These are phyloP conservation scores for Eciton burchellii DNA, from an alignment of 1,140 invertebrate genomes.

Conservation along the genomic window DNA sequence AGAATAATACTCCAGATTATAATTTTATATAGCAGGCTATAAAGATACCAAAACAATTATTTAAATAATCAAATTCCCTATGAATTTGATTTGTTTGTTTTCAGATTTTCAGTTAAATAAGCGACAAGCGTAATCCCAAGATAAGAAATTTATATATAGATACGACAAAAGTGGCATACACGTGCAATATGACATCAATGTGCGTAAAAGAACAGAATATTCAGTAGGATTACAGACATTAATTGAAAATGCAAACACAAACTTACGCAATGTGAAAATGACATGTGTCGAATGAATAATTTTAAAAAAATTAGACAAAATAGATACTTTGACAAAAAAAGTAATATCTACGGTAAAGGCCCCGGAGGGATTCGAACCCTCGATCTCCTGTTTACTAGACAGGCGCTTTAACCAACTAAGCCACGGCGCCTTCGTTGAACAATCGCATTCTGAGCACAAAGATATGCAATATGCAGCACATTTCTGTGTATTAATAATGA, in stretches of 20 bases:
- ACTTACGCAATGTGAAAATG: too few species aligned
- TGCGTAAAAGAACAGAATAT: too few species aligned
- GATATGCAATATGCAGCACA: neutral
- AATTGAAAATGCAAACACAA: too few species aligned
- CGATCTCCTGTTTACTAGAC: slow-evolving; percentile 88
- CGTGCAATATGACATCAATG: too few species aligned
- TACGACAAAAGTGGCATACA: too few species aligned
- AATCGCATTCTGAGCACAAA: neutral
- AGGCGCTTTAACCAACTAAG: slow-evolving; percentile 88
- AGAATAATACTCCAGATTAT: too few species aligned
- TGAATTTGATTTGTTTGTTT: too few species aligned
- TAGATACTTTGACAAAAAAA: slow-evolving; percentile 18
- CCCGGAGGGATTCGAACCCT: slow-evolving; percentile 87
- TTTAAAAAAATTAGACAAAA: neutral
- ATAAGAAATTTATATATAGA: too few species aligned
- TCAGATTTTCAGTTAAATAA: too few species aligned
- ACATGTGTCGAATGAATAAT: too few species aligned
- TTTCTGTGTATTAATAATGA: neutral
- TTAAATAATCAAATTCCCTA: neutral
- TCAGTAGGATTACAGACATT: too few species aligned
- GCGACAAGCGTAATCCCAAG: too few species aligned
- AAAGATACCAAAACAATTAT: neutral
- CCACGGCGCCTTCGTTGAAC: slow-evolving; percentile 82
- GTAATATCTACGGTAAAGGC: slow-evolving; percentile 74
- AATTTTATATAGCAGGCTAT: neutral